Base-by-base conservation (phyloP, 2,888 invertebrate species). In the Coleophora flavipennella region DNA sequence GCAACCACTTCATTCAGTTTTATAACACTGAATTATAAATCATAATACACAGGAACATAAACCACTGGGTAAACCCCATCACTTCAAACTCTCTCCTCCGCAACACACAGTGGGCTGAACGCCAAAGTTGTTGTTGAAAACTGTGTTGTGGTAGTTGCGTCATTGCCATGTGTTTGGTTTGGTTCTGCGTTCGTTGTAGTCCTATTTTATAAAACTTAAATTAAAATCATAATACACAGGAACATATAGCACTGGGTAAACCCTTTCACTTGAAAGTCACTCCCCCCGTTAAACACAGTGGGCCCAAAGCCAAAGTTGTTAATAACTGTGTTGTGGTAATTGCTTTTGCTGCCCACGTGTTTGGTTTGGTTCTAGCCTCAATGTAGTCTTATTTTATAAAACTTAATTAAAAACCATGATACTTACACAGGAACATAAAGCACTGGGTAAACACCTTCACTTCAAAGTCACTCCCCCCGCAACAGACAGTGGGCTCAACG, bases 351-450 rank as follows among this genome's bases (percentile, higher is more conserved):
- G 8, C 8, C 10, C 10, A 78, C 62, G 42, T 72, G 55, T 1
- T 83, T 53, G 2, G 52, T 57, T 33, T 53, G 50, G 4, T 47
- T 52, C 3, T 51, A 42, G 6, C 52, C 48, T 1, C 40, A 39
- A 10, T 60, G 60, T 1, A 52, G 44, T 2, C 51, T 41, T 0
- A 59, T 46, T 1, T 71, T n/a, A n/a, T n/a, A n/a, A n/a, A n/a
- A n/a, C n/a, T n/a, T n/a, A n/a, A n/a, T n/a, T n/a, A n/a, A n/a
- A n/a, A n/a, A n/a, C n/a, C n/a, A n/a, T n/a, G 12, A 28, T 36
- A 77, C 85, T 79, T 36, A 86, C 86, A 67, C 29, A 84, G 49
- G 58, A 77, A 86, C 72, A 85, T 69, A 9, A 72, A 42, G 46
- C 83, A 85, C 48, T 84, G 81, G 31, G 77, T 67, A 49, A 78